Base-by-base conservation (phyloP, 23 tunicate species). In the Ciona savignyi region DNA sequence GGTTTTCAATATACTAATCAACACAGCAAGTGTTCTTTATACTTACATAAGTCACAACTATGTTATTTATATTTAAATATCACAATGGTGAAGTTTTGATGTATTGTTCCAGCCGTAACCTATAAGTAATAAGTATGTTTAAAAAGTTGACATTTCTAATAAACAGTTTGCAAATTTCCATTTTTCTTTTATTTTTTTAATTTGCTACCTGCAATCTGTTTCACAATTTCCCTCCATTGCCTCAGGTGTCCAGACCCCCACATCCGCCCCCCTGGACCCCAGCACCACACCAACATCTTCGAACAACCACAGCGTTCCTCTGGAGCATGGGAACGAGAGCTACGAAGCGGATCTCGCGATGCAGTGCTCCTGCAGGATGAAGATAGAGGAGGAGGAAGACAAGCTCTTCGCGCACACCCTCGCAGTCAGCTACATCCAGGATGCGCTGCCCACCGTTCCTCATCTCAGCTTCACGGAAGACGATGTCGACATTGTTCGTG, bases 341-440 rank as follows among this genome's bases (percentile, higher is more conserved):
- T 82, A 82, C 87, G 80, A 74, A 31, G 77, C 85, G 35, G 96
- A 88, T 68, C 81, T 88, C 9, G 79, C 65, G 32, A 9, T 63
- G 6, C 82, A 80, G 23, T 88, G 96, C 32, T 71, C 96, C 23
- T 88, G 96, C 75, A 83, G 76, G 66, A 79, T 79, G 70, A 74
- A 81, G 68, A 88, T 88, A 19, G 96, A 80, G 0, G 96, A 88
- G 66, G 96, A 88, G 68, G 96, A 88, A 32, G 73, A 73, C 80
- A 88, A 88, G 76, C 31, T 88, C 74, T 88, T 81, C 66, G 96
- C 96, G 30, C 80, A 77, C 78, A 80, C 87, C 63, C 80, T 88
- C 60, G 96, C 96, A 67, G 84, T 88, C 68, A 88, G 96, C 33
- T 88, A 88, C 35, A 86, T 81, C 1, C 96, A 88, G 67, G 96